Conservation (phyloP, 53 echinoderm and acorn worm genomes). For the Holothuria scabra region DNA sequence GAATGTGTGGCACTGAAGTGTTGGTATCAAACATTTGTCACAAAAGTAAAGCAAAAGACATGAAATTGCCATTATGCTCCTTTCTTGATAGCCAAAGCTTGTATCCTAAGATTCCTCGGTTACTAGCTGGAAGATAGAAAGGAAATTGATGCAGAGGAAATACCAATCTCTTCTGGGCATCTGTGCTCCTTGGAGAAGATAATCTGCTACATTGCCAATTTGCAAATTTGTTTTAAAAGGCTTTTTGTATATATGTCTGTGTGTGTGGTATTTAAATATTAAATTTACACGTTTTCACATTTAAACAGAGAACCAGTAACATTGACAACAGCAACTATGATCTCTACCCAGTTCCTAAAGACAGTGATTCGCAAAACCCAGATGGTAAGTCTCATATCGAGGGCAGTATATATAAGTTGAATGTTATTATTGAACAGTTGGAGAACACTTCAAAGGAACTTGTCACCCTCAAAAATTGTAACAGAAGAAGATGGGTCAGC, state of each 20-base stretch:
- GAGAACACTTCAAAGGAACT: too few species aligned
- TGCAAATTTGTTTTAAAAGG: too few species aligned
- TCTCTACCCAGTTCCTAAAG: slow-evolving; percentile 92
- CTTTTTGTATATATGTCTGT: background rate
- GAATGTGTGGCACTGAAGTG: too few species aligned
- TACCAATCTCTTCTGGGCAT: slow-evolving; percentile 34
- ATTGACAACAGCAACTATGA: slow-evolving; percentile 99
- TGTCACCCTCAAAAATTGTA: too few species aligned
- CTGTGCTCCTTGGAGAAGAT: background rate
- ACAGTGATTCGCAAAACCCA: slow-evolving; percentile 85
- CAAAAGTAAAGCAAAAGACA: too few species aligned
- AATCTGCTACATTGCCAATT: too few species aligned
- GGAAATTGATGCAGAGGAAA: slow-evolving; percentile 29
- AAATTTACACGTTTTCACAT: background rate
- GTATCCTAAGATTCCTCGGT: background rate
- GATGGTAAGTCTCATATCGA: slow-evolving; percentile 68
- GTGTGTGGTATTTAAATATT: background rate
- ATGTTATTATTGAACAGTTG: too few species aligned
- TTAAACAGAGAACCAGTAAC: slow-evolving; percentile 85
- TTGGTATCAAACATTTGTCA: too few species aligned
- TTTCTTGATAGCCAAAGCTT: slow-evolving; percentile 45
- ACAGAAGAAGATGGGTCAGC: too few species aligned
- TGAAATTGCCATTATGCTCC: background rate
- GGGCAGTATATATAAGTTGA: too few species aligned
- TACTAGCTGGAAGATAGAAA: slow-evolving; percentile 44